Conservation (phyloP, 2,888 invertebrate genomes). For the Strigamia crassipes region DNA sequence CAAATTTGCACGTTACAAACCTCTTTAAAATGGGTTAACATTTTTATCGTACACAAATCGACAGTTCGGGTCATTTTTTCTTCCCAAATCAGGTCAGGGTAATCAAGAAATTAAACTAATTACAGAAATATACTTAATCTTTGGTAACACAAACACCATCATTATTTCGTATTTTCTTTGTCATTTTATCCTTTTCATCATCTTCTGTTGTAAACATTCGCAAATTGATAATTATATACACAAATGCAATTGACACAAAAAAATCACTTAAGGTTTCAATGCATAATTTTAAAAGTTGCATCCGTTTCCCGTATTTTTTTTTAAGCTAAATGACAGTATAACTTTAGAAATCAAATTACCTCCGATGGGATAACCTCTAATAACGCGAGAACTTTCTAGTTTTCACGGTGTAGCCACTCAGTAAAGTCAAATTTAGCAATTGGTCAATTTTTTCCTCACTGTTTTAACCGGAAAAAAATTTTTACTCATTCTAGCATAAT, state of each 20-base stretch:
- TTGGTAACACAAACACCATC: not conserved
- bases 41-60: not conserved
- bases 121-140: not conserved
- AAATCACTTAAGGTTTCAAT: not conserved
- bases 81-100: not conserved
- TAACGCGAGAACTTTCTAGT: not conserved
- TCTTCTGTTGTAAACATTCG: not conserved
- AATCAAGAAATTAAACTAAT: not conserved
- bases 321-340: not conserved
- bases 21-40: not conserved
- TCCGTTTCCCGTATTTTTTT: not conserved
- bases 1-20: not conserved
- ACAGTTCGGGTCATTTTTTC: not conserved
- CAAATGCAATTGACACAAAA: too few species aligned
- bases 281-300: not conserved
- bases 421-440: too few species aligned
- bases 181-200: too few species aligned
- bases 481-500: too few species aligned
- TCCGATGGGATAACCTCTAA: not conserved
- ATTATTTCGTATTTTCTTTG: not conserved
- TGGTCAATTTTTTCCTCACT: too few species aligned
- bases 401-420: not conserved
- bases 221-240: too few species aligned
- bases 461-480: too few species aligned
- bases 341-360: not conserved